Percentiles rank a stretch among this genome's conserved stretches.
These are phyloP conservation scores for Conops quadrifasciatus DNA, from an alignment of 2,888 invertebrate genomes.

Conservation along the genomic window DNA sequence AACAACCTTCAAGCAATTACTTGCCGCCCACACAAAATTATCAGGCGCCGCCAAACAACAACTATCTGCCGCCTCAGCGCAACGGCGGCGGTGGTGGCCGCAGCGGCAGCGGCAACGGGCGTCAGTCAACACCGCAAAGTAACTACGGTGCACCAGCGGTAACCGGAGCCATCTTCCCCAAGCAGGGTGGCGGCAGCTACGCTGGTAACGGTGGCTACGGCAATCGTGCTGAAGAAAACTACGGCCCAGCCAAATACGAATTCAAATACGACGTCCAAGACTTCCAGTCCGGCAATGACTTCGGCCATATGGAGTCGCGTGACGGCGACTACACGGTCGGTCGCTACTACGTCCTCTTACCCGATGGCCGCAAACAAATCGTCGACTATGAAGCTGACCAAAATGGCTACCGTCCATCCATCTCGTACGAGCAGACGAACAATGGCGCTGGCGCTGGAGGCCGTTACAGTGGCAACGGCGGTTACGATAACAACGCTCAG, in stretches of 20 bases:
- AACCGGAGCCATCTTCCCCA: constrained; percentile 66
- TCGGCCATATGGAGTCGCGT: constrained; percentile 73
- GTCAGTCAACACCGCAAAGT: constrained; percentile 62
- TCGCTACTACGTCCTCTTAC: constrained; percentile 72
- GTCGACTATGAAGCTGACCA: constrained; percentile 77
- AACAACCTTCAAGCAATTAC: constrained; percentile 66
- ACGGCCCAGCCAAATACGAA: constrained; percentile 76
- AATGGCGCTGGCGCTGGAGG: constrained; percentile 52
- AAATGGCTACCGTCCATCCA: constrained; percentile 74
- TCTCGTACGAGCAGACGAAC: constrained; percentile 73
- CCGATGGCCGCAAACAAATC: constrained; percentile 76
- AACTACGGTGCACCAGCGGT: constrained; percentile 68
- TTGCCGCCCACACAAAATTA: constrained; percentile 64
- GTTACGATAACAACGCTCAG: constrained; percentile 50
- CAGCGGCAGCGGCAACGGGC: constrained; percentile 51
- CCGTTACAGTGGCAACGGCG: constrained; percentile 46
- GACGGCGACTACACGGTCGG: constrained; percentile 73
- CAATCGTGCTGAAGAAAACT: constrained; percentile 57
- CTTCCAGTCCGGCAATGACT: constrained; percentile 72
- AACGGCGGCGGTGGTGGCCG: constrained; percentile 61
- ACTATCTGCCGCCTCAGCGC: constrained; percentile 62
- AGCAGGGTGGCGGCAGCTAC: constrained; percentile 50
- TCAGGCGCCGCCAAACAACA: constrained; percentile 55
- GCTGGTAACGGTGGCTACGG: constrained; percentile 37
- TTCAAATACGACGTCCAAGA: constrained; percentile 76